Evolutionary conservation across 2,113 vertebrate genomes (phyloP), one percentile per base, ranked within the genome.

Genomic region (Lonchura striata): DNA sequence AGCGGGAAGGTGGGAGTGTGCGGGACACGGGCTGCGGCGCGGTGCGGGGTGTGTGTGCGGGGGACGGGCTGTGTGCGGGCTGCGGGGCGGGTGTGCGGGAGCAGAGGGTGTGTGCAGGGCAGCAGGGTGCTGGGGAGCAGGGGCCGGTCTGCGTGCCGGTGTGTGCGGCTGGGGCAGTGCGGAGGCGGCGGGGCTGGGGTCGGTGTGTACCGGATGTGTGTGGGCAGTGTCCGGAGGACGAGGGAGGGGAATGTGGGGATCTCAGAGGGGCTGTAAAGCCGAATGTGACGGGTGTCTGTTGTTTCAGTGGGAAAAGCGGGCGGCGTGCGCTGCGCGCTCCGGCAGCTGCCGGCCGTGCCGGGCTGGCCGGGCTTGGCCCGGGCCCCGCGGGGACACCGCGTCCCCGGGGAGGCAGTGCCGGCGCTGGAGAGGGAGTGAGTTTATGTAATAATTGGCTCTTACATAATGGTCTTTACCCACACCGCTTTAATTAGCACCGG

Each of bases 261-360:
- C 65, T 18, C 75, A 4, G 22, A 7, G 25, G 8, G 11, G 23
- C n/a, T 50, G 39, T 37, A 9, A 44, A 24, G 5, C 11, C 5
- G 1, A 7, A 4, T 25, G 71, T 31, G 5, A 5, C 5, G 19
- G 30, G 0, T 46, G 1, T 23, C 4, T 23, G 57, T 15, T 37
- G 1, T 15, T 76, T 27, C 14, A 0, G 1, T 7, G 63, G 57
- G 10, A 16, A 44, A 20, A 22, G 33, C 3, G 25, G 24, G 25
- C 1, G 3, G 33, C 3, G 25, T 22, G 25, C 1, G 3, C 20
- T 35, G 6, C 21, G 9, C 35, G 14, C 60, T 6, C 52, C 24
- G 50, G 20, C 35, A 13, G n/a, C 37, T 44, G 53, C 47, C 63
- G 83, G 47, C 64, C 11, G 13, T 21, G 56, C n/a, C 22, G 56